phyloP scores from a whole-genome alignment of 2,113 vertebrate species.

The Laticauda laticaudata region DNA sequence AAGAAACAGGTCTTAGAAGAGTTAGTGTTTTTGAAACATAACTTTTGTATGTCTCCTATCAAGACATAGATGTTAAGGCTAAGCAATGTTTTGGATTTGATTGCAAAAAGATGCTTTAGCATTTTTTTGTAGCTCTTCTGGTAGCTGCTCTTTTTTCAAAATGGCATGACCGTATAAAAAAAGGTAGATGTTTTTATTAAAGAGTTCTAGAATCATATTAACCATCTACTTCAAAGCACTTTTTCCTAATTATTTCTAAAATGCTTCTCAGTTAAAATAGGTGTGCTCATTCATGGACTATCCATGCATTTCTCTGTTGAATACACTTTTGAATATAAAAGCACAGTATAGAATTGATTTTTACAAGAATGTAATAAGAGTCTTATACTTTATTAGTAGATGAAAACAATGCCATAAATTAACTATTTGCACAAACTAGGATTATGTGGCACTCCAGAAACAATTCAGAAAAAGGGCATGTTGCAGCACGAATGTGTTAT shows the following conservation, averaged over 20 bases:
- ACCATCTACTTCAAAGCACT: not conserved
- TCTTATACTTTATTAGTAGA: not conserved
- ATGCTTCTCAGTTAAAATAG: not conserved
- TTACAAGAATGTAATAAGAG: not conserved
- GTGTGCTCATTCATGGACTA: not conserved
- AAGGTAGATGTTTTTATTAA: not conserved
- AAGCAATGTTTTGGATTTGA: not conserved
- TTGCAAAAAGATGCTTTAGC: not conserved
- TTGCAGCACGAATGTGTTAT: not conserved
- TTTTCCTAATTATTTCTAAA: not conserved
- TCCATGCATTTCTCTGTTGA: not conserved
- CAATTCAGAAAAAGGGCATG: not conserved
- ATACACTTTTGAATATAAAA: not conserved
- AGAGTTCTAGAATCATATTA: not conserved
- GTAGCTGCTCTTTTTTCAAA: not conserved
- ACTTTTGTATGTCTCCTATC: not conserved
- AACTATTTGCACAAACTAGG: not conserved
- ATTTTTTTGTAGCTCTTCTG: not conserved
- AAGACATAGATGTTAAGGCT: not conserved
- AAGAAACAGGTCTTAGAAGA: not conserved
- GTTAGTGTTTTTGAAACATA: conserved; percentile 10
- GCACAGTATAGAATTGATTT: not conserved
- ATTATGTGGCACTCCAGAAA: not conserved
- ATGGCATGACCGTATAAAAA: not conserved
- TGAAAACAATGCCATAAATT: not conserved